Conservation (phyloP, 2,113 vertebrate genomes). For the Leiothrix lutea region DNA sequence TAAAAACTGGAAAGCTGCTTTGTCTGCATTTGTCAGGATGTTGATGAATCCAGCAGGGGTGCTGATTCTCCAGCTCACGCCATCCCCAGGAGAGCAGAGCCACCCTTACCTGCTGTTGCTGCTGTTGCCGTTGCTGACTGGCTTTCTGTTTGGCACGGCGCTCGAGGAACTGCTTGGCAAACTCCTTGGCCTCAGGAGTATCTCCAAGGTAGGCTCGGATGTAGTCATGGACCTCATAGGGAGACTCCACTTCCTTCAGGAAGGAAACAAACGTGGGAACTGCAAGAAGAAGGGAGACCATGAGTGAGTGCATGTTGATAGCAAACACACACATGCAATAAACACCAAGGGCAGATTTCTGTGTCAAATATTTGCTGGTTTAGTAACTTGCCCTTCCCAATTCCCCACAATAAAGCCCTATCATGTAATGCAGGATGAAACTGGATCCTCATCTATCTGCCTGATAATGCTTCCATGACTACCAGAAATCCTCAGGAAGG, state of each 20-base stretch:
- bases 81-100: background rate
- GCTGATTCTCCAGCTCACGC: background rate
- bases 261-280: conserved; percentile 98
- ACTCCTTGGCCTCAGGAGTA: conserved; percentile 96
- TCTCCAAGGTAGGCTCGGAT: conserved; percentile 96
- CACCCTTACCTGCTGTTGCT: conserved; percentile 70
- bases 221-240: conserved; percentile 98
- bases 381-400: background rate
- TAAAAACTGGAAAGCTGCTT: background rate
- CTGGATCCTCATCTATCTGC: background rate
- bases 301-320: background rate
- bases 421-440: background rate
- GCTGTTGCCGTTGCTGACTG: conserved; percentile 85
- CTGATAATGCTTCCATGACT: background rate
- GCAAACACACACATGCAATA: background rate
- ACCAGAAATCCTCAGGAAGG: background rate
- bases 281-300: conserved; percentile 67
- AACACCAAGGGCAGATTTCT: background rate
- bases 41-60: background rate
- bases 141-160: conserved; percentile 98
- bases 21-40: background rate
- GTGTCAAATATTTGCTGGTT: background rate
- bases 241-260: conserved; percentile 98
- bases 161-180: conserved; percentile 99
- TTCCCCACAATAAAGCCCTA: background rate